Conservation (phyloP, 1,140 invertebrate genomes). For the Drosophila jambulina region DNA sequence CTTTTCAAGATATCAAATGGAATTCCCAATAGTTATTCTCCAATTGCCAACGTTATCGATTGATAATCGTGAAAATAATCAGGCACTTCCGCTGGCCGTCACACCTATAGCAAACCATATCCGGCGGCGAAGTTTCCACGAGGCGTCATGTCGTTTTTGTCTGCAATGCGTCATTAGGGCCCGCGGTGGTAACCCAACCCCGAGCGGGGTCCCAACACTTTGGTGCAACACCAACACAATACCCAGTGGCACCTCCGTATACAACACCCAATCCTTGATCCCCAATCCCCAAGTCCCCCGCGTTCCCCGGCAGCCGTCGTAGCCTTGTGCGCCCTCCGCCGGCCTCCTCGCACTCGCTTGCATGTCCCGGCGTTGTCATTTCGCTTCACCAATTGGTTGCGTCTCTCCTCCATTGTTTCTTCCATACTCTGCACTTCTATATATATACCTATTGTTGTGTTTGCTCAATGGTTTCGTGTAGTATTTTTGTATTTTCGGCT, state of each 20-base stretch:
- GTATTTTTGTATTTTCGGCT: constrained; percentile 53
- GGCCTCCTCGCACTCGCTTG: constrained; percentile 29
- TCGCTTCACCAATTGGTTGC: constrained; percentile 62
- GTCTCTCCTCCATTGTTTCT: constrained; percentile 45
- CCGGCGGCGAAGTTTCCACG: constrained; percentile 20
- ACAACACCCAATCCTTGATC: constrained; percentile 3
- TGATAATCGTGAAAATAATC: constrained; percentile 22
- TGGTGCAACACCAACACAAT: constrained; percentile 27
- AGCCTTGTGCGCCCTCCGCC: constrained; percentile 1
- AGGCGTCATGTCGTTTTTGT: constrained; percentile 42
- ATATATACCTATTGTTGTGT: constrained; percentile 33
- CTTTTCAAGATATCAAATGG: neutral
- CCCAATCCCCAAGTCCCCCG: constrained; percentile 3
- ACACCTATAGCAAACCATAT: constrained; percentile 11
- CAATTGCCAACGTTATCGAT: constrained; percentile 18
- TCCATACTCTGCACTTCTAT: constrained; percentile 2
- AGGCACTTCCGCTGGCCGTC: constrained; percentile 12
- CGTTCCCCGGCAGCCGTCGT: neutral
- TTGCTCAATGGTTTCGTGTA: constrained; percentile 65
- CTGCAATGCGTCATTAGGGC: constrained; percentile 60
- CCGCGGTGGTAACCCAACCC: constrained; percentile 12
- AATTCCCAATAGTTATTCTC: neutral
- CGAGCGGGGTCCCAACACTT: constrained; percentile 13
- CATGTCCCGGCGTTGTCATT: constrained; percentile 58
- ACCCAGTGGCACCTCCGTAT: constrained; percentile 14